Evolutionary conservation across 2,113 vertebrate genomes (phyloP).

Genomic region (Myanophis thanlyinensis): DNA sequence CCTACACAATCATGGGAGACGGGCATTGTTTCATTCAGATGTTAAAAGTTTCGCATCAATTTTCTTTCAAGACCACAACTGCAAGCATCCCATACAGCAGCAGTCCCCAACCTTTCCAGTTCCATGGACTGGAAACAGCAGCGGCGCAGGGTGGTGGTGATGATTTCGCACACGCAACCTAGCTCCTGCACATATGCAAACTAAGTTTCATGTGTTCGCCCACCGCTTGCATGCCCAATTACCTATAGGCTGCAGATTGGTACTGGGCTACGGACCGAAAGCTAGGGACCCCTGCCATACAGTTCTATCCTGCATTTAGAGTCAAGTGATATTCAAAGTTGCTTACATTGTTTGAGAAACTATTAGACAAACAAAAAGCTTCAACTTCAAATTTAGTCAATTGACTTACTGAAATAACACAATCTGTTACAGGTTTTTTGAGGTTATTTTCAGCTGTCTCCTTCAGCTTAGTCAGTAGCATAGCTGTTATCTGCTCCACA

Average conservation of each 20-base stretch:
- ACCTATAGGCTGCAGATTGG: not conserved
- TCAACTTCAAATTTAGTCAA: not conserved
- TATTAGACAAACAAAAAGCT: not conserved
- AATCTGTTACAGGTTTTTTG: slow-evolving; percentile 95
- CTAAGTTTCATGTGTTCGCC: not conserved
- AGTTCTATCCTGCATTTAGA: not conserved
- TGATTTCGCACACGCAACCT: not conserved
- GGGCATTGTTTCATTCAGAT: not conserved
- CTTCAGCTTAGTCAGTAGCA: slow-evolving; percentile 95
- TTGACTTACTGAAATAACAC: slow-evolving; percentile 91
- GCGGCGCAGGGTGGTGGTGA: not conserved
- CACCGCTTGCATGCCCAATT: not conserved
- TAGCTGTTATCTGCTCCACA: slow-evolving; percentile 90
- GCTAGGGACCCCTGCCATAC: not conserved
- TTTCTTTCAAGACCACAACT: not conserved
- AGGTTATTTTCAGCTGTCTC: slow-evolving; percentile 92
- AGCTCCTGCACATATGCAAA: not conserved
- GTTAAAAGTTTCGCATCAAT: not conserved
- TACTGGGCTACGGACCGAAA: too few relatives aligned
- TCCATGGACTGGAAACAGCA: not conserved
- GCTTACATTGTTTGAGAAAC: not conserved
- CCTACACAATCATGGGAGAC: not conserved
- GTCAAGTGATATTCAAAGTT: not conserved
- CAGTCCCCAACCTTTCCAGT: too few relatives aligned
- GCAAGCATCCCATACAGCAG: not conserved